Evolutionary conservation across 2,797 vertebrate species (phyloP).

Genomic region (Aeoliscus strigatus): DNA sequence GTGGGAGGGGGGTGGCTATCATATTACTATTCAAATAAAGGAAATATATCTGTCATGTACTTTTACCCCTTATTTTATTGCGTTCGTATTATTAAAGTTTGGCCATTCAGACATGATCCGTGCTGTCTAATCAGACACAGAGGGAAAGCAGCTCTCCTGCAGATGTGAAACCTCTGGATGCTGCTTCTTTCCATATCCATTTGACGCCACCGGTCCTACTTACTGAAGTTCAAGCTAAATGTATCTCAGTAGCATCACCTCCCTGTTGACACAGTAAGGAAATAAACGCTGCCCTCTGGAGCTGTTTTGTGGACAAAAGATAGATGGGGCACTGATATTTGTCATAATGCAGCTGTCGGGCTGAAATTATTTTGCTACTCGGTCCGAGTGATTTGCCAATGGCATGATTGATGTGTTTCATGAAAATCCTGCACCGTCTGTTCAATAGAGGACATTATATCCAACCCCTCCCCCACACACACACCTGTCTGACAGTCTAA

Average conservation of each 20-base stretch:
- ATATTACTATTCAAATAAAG: no score
- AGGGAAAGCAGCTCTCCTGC: no score
- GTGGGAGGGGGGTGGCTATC: no score
- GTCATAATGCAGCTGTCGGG: constrained; percentile 32
- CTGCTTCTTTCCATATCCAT: no score
- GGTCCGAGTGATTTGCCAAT: constrained; percentile 25
- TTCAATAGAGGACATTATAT: constrained; percentile 10
- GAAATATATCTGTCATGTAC: no score
- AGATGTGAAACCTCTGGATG: no score
- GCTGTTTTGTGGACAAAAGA: constrained; percentile 12
- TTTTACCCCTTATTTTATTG: no score
- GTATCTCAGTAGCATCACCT: background rate
- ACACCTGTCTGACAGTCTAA: constrained; percentile 23
- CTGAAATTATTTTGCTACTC: constrained; percentile 26
- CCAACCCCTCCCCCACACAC: constrained; percentile 4
- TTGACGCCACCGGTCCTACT: no score
- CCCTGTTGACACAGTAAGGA: background rate
- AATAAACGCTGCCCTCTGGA: background rate
- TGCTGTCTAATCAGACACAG: no score
- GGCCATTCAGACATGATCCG: no score
- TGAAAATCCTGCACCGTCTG: constrained; percentile 43
- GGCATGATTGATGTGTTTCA: constrained; percentile 49
- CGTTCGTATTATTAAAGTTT: no score
- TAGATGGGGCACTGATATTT: constrained; percentile 30
- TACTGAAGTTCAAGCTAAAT: no score